These are phyloP conservation scores for Hemiscyllium ocellatum DNA, from an alignment of 2,113 vertebrate genomes.

Conservation along the genomic window DNA sequence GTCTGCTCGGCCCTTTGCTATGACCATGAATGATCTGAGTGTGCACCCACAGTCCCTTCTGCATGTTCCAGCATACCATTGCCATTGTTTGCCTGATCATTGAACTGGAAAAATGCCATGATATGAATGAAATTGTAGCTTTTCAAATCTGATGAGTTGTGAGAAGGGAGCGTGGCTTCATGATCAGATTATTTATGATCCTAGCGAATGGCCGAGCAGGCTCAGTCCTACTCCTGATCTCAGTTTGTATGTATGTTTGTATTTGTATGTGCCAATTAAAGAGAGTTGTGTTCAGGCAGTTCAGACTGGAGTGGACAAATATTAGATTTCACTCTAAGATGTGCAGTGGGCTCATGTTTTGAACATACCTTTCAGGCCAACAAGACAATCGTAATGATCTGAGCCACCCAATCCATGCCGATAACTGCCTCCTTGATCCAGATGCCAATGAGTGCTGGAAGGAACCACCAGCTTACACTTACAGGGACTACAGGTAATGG, in stretches of 20 bases:
- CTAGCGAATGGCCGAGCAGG: too few relatives aligned
- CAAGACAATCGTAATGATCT: slow-evolving; percentile 90
- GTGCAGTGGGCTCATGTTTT: neutral
- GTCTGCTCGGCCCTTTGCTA: too few relatives aligned
- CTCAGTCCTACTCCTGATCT: too few relatives aligned
- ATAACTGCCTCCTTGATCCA: slow-evolving; percentile 90
- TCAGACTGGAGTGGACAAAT: too few relatives aligned
- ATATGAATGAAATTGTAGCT: neutral
- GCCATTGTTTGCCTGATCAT: neutral
- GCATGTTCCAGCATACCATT: neutral
- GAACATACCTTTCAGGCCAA: slow-evolving; percentile 65
- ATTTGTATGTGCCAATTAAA: too few relatives aligned
- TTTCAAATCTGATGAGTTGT: neutral
- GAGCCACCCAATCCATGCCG: slow-evolving; percentile 94
- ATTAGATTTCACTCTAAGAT: neutral
- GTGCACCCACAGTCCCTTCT: too few relatives aligned
- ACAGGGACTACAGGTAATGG: slow-evolving; percentile 84
- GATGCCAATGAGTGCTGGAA: slow-evolving; percentile 95
- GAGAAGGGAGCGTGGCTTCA: neutral
- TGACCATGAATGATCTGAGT: too few relatives aligned
- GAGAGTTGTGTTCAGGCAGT: neutral
- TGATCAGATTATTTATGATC: too few relatives aligned
- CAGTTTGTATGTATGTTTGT: too few relatives aligned
- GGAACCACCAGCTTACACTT: slow-evolving; percentile 88
- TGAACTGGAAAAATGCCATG: neutral